Base-by-base conservation (phyloP, 64 coral and sea anemone species). In the Anthopleura sola region DNA sequence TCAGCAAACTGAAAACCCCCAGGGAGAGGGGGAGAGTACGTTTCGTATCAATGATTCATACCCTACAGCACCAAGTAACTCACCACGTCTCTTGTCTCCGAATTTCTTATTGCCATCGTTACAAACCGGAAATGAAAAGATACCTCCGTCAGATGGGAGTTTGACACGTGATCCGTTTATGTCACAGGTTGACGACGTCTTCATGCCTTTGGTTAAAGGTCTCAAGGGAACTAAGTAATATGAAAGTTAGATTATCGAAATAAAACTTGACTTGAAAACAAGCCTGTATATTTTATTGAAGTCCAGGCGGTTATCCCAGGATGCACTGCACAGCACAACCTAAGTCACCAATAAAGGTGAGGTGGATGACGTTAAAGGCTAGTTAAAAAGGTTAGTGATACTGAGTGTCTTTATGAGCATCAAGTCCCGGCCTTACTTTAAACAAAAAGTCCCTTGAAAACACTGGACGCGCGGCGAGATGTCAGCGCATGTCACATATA, bases 1-100 rank as follows among this genome's bases (percentile, higher is more conserved):
- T 3, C 11, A 36, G 14, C 28, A 33, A 34, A 71, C n/a, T 71
- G 10, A 36, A 33, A 28, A 71, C 0, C 5, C 26, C n/a, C 26
- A 3, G 66, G n/a, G n/a, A 17, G 66, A 14, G n/a, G 24, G 13
- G 24, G 66, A 15, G 5, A 34, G 66, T 71, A 71, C 29, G 15
- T 79, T 79, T 26, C 47, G 76, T n/a, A 79, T 79, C 39, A 48
- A 23, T 33, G 76, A 79, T 44, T 44, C 76, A 3, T 79, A 79
- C 13, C 37, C 36, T 44, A 79, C 44, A 3, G n/a, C 76, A 21
- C 18, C 76, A 20, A 19, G 9, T 38, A 79, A 48, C 19, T 44
- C 76, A 44, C 31, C 37, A 26, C 37, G 44, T 48, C 6, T 21
- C 16, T 5, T 21, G 7, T 71, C 66, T 34, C 29, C 66, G 3